Base-by-base conservation (phyloP, 2,113 vertebrate species). In the Setophaga coronata region DNA sequence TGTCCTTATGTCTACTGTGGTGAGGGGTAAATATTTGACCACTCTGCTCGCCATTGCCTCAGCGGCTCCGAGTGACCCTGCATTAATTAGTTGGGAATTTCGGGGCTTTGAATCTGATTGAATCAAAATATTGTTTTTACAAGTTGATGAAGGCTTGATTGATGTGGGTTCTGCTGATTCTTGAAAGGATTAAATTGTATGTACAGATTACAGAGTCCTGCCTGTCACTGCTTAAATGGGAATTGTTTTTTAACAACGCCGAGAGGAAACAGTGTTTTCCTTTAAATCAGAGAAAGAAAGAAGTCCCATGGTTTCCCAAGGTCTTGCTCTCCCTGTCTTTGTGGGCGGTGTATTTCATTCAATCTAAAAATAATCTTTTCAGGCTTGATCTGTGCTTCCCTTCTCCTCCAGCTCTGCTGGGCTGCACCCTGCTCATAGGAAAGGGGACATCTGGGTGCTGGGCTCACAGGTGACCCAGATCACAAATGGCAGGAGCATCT, bases 141-240 rank as follows among this genome's bases (percentile, higher is more conserved):
- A 99, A 99, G 98, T 99, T 99, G 99, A 99, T 99, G 99, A 99
- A 99, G 99, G 98, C 97, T 99, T 99, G 99, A 99, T 99, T 99
- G 99, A 99, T 99, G 98, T 98, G 98, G 98, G 98, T 98, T 98
- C 98, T 98, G 98, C 98, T 98, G 97, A 97, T 98, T 98, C 98
- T 99, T 99, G 99, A 98, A 99, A 99, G 99, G 99, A 99, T 99
- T 99, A 99, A 99, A 99, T 98, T 99, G 98, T 99, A 99, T 99
- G 98, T 99, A 99, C 99, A 99, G 98, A 99, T 98, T 97, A 98
- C 97, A 96, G 98, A 98, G 98, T 98, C 98, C 98, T 98, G 83
- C 95, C 95, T 96, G 92, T 96, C 97, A 90, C 86, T 91, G 91
- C 89, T 96, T 95, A 96, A 97, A 92, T 93, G 95, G 95, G 95